Evolutionary conservation across 2,113 vertebrate genomes (phyloP).

Genomic region (Salvelinus sp.): DNA sequence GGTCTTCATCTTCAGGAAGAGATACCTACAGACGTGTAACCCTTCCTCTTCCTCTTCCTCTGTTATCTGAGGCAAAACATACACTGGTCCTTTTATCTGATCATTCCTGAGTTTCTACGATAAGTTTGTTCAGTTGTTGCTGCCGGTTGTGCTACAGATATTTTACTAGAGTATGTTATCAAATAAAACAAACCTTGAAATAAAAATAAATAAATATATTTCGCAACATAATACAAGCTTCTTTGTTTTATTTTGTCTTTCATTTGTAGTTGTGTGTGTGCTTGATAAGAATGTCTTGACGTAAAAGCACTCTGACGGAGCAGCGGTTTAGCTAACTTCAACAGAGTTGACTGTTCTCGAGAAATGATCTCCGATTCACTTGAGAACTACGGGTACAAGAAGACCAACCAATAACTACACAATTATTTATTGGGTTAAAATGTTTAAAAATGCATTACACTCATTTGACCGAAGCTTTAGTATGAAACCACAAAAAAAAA

Average conservation of each 20-base stretch:
- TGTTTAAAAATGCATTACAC: conserved; percentile 70
- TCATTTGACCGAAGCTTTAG: conserved; percentile 69
- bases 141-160: conserved; percentile 45
- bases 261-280: not conserved
- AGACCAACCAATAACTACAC: conserved; percentile 63
- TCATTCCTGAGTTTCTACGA: conserved; percentile 66
- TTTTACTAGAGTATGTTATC: conserved; percentile 66
- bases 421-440: conserved; percentile 68
- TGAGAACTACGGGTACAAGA: not conserved
- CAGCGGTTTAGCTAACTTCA: not conserved
- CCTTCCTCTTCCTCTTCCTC: not conserved
- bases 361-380: not conserved
- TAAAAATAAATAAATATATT: not conserved
- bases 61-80: conserved; percentile 41
- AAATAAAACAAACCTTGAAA: conserved; percentile 22
- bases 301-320: not conserved
- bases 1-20: conserved; percentile 1
- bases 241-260: not conserved
- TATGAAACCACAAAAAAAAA: conserved; percentile 56
- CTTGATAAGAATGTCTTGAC: not conserved
- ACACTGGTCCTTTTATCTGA: conserved; percentile 55
- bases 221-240: conserved; percentile 12
- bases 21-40: not conserved
- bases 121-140: conserved; percentile 55
- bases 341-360: not conserved